phyloP scores from a whole-genome alignment of 2,888 invertebrate genomes.

The Orchestes rusci region DNA sequence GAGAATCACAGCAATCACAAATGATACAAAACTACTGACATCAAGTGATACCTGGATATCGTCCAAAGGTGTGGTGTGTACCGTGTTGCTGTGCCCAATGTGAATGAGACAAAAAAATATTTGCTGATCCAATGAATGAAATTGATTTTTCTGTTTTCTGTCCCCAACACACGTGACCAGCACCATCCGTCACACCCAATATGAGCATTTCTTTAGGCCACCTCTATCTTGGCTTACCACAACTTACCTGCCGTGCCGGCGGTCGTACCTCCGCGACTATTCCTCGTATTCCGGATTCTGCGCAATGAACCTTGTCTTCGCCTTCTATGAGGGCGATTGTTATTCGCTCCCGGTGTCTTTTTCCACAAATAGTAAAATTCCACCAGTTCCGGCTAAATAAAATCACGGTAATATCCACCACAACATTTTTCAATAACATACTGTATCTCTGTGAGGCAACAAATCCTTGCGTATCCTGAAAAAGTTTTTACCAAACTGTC shows the following conservation, averaged over 20 bases:
- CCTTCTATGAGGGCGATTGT: slow-evolving; percentile 89
- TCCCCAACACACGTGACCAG: too few relatives aligned
- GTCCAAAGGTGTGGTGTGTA: too few relatives aligned
- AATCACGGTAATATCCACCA: slow-evolving; percentile 8
- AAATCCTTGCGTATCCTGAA: slow-evolving; percentile 95
- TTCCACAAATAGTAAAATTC: slow-evolving; percentile 99
- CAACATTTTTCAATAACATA: too few relatives aligned
- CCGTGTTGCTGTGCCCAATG: too few relatives aligned
- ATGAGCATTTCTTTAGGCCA: slow-evolving; percentile 31
- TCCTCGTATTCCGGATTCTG: slow-evolving; percentile 80
- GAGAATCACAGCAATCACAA: too few relatives aligned
- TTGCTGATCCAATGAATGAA: too few relatives aligned
- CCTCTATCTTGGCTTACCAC: slow-evolving; percentile 22
- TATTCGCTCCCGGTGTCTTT: slow-evolving; percentile 96
- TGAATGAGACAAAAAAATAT: too few relatives aligned
- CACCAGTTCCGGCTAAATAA: slow-evolving; percentile 77
- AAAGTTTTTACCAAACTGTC: slow-evolving; percentile 99
- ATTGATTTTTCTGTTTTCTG: too few relatives aligned
- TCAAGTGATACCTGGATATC: too few relatives aligned
- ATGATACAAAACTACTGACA: too few relatives aligned
- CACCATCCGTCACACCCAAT: too few relatives aligned
- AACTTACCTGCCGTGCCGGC: slow-evolving; percentile 48
- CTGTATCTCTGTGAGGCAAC: slow-evolving; percentile 93
- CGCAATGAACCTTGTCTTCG: slow-evolving; percentile 80
- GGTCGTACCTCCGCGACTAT: slow-evolving; percentile 64